These are phyloP conservation scores for Meteorus cinctellus DNA, from an alignment of 2,888 invertebrate genomes.

Conservation along the genomic window DNA sequence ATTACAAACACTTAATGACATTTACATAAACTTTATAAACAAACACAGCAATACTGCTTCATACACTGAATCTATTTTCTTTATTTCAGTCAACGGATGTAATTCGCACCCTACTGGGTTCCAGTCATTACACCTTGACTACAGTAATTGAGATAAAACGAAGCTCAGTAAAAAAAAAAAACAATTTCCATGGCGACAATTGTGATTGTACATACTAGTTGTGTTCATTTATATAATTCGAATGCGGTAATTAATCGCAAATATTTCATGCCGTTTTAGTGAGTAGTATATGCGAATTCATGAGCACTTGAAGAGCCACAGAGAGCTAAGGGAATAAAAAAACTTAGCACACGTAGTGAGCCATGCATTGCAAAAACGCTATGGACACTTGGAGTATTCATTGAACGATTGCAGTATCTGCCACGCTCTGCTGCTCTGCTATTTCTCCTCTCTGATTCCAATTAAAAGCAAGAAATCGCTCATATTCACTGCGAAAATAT, in stretches of 20 bases:
- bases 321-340: constrained; percentile 5
- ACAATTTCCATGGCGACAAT: too few species aligned
- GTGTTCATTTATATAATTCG: neutral
- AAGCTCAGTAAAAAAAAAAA: too few species aligned
- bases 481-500: constrained; percentile 30
- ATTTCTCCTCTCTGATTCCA: constrained; percentile 15
- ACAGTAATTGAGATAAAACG: too few species aligned
- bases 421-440: constrained; percentile 8
- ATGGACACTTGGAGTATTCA: constrained; percentile 34
- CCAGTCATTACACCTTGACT: too few species aligned
- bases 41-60: too few species aligned
- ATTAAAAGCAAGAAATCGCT: constrained; percentile 34
- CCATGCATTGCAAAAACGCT: constrained; percentile 18
- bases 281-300: neutral
- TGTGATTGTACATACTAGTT: too few species aligned
- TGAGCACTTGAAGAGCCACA: neutral
- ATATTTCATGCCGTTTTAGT: neutral
- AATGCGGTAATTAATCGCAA: neutral
- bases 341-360: neutral
- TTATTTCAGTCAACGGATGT: too few species aligned
- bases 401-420: constrained; percentile 26
- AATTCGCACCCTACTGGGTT: too few species aligned
- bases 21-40: too few species aligned
- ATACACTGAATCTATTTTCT: too few species aligned
- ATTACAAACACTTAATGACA: too few species aligned